phyloP scores from a whole-genome alignment of 53 echinoderm and acorn worm species.

The Zoroaster sp. region DNA sequence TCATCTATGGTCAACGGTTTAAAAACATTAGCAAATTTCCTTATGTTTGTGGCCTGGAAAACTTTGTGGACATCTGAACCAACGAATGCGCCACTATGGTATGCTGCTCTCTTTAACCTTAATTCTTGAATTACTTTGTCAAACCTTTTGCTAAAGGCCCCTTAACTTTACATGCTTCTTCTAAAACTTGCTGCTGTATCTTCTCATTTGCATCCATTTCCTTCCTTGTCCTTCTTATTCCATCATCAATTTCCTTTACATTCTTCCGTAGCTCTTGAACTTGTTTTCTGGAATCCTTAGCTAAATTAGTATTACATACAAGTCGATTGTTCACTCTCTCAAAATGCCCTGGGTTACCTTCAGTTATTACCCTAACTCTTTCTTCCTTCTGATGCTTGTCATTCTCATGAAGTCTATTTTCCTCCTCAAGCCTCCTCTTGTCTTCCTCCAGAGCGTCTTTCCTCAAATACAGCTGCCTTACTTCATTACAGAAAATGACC shows the following conservation, averaged over 20 bases:
- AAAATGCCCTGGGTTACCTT: not conserved
- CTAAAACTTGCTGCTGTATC: not conserved
- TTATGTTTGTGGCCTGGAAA: not conserved
- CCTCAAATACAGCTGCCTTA: not conserved
- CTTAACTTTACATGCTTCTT: not conserved
- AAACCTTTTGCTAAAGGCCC: conserved; percentile 28
- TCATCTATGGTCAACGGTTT: not conserved
- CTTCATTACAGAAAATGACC: not conserved
- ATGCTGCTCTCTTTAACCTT: conserved; percentile 1
- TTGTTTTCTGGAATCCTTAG: not conserved
- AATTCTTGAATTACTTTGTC: not conserved
- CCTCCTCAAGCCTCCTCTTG: not conserved
- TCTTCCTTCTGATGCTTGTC: not conserved
- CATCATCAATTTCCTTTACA: not conserved
- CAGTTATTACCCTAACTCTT: not conserved
- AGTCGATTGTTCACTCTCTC: not conserved
- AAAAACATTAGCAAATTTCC: not conserved
- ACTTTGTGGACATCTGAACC: conserved; percentile 45
- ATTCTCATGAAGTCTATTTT: not conserved
- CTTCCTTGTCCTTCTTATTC: not conserved
- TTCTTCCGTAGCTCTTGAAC: not conserved
- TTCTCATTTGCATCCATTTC: not conserved
- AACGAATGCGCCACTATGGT: conserved; percentile 36
- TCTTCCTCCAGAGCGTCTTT: not conserved
- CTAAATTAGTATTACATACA: not conserved